Evolutionary conservation across 2,888 invertebrate genomes (phyloP).

Genomic region (Caenorhabditis drosophilae): DNA sequence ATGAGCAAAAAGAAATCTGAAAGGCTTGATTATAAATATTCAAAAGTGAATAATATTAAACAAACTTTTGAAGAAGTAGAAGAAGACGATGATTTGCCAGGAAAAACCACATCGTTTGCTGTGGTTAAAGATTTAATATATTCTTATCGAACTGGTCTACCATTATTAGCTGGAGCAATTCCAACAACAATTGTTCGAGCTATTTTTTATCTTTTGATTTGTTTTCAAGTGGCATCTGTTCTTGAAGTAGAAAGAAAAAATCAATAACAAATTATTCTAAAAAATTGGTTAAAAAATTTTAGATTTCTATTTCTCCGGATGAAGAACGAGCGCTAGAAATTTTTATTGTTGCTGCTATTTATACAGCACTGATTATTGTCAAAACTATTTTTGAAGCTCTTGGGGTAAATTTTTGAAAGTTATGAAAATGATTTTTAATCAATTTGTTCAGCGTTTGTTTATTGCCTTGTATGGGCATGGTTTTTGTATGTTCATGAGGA

Average conservation of each 20-base stretch:
- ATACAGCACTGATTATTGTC: slow-evolving; percentile 63
- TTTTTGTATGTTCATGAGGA: slow-evolving; percentile 59
- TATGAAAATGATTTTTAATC: neutral
- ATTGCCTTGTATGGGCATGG: slow-evolving; percentile 66
- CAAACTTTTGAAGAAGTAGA: slow-evolving; percentile 16
- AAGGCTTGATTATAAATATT: slow-evolving; percentile 50
- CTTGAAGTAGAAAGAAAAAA: too few species aligned
- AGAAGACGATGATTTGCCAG: slow-evolving; percentile 36
- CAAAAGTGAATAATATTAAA: slow-evolving; percentile 35
- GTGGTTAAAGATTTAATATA: slow-evolving; percentile 52
- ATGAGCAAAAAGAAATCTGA: slow-evolving; percentile 62
- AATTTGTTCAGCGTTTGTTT: slow-evolving; percentile 50
- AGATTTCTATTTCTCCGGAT: slow-evolving; percentile 58
- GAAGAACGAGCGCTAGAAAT: slow-evolving; percentile 51
- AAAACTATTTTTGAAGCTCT: slow-evolving; percentile 67
- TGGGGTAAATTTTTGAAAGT: slow-evolving; percentile 43
- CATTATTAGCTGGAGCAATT: slow-evolving; percentile 49
- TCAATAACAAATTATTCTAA: neutral
- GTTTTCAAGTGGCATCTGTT: slow-evolving; percentile 65
- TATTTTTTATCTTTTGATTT: slow-evolving; percentile 63
- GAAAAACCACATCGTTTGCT: slow-evolving; percentile 37
- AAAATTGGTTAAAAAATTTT: slow-evolving; percentile 9
- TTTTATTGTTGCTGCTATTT: slow-evolving; percentile 61
- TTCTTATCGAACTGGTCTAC: slow-evolving; percentile 53
- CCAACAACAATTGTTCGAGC: slow-evolving; percentile 64